phyloP scores from a whole-genome alignment of 2,113 vertebrate species.

The Lichenostomus cassidix region DNA sequence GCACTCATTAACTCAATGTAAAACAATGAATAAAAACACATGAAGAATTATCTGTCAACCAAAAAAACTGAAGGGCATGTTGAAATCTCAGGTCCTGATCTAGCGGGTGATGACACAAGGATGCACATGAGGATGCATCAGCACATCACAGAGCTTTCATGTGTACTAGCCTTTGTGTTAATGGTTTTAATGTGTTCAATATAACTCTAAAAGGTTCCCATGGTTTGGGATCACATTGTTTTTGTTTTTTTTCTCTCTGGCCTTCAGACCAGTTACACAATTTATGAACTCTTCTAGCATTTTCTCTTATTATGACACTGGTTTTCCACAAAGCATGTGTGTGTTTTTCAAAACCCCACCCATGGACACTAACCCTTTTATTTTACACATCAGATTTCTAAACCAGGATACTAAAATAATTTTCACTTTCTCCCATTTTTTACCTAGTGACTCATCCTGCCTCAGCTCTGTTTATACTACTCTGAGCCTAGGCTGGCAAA shows the following conservation, averaged over 20 bases:
- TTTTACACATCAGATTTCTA: not conserved
- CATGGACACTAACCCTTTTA: not conserved
- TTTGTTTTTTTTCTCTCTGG: not conserved
- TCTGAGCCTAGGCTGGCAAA: not conserved
- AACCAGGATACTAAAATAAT: not conserved
- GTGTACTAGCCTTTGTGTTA: not conserved
- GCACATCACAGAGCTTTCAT: not conserved
- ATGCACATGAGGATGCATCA: rapidly evolving
- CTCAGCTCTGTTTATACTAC: not conserved
- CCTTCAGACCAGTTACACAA: not conserved
- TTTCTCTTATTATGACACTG: not conserved
- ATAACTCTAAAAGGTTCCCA: not conserved
- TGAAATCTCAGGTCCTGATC: not conserved
- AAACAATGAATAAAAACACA: not conserved
- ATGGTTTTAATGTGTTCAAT: not conserved
- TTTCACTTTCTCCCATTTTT: not conserved
- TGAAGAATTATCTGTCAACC: not conserved
- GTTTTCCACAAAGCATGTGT: not conserved
- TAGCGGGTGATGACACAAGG: not conserved
- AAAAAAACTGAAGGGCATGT: not conserved
- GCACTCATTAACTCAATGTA: not conserved
- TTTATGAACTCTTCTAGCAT: not conserved
- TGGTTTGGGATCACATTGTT: not conserved
- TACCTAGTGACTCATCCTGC: not conserved
- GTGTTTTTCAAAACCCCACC: not conserved